A percentile compares a stretch with the other conserved stretches of the same genome.
phyloP scores from a whole-genome alignment of 2,888 invertebrate genomes.

The Leptura quadrifasciata region DNA sequence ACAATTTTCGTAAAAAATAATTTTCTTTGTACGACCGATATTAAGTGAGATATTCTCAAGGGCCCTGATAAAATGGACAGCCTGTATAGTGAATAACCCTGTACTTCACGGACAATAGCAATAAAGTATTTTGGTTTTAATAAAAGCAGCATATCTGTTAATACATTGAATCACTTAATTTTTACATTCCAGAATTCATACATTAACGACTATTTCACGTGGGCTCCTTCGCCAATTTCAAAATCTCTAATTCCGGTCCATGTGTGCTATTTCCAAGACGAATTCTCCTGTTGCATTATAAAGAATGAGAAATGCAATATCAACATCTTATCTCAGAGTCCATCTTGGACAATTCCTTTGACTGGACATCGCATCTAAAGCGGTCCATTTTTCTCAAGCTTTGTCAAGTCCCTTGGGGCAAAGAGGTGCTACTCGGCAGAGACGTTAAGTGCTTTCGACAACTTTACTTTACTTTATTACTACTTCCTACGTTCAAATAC shows the following conservation, averaged over 20 bases:
- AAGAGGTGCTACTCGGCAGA: slow-evolving; percentile 60
- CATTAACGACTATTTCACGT: not conserved
- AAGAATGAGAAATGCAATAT: slow-evolving; percentile 75
- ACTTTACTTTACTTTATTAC: slow-evolving; percentile 67
- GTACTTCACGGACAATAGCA: too few species aligned
- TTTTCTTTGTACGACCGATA: too few species aligned
- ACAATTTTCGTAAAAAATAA: too few species aligned
- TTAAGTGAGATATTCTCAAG: too few species aligned
- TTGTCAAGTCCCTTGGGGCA: slow-evolving; percentile 65
- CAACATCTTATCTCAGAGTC: slow-evolving; percentile 70
- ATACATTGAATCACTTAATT: not conserved
- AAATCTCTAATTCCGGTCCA: not conserved
- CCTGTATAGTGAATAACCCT: too few species aligned
- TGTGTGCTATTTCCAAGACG: slow-evolving; percentile 50
- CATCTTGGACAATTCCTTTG: slow-evolving; percentile 70
- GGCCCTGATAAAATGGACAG: too few species aligned
- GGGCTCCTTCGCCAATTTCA: not conserved
- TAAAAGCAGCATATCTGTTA: too few species aligned
- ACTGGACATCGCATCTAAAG: slow-evolving; percentile 70
- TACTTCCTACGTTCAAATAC: slow-evolving; percentile 56
- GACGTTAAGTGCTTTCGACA: slow-evolving; percentile 69
- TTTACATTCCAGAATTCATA: not conserved
- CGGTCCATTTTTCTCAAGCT: slow-evolving; percentile 69
- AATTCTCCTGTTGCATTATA: slow-evolving; percentile 74
- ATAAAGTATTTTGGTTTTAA: too few species aligned